Evolutionary conservation across 2,113 vertebrate species (phyloP).

Genomic region (Smithornis capensis): DNA sequence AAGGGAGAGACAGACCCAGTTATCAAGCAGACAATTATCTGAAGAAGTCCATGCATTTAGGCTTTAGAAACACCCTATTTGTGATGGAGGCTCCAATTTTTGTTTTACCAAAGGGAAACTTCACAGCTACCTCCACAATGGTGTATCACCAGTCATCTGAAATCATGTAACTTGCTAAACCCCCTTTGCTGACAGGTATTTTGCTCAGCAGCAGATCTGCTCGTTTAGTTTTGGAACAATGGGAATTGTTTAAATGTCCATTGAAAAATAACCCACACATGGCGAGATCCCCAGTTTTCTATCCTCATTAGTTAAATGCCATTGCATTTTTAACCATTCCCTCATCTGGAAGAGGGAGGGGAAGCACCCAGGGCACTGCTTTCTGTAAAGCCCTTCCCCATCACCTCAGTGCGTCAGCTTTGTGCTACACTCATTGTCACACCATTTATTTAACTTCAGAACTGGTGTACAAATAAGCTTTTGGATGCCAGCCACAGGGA

Average conservation of each 20-base stretch:
- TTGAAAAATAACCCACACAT: background rate
- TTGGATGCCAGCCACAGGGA: background rate
- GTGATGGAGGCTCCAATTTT: background rate
- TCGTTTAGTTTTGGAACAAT: background rate
- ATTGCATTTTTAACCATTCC: background rate
- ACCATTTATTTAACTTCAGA: background rate
- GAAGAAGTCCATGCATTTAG: background rate
- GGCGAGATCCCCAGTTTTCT: background rate
- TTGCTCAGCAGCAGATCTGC: background rate
- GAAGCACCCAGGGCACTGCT: background rate
- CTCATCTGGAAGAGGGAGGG: background rate
- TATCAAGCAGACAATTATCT: background rate
- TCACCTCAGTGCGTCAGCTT: background rate
- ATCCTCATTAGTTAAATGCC: background rate
- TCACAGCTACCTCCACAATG: background rate
- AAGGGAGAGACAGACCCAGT: background rate
- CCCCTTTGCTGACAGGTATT: background rate
- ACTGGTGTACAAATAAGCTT: background rate
- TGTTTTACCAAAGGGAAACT: background rate
- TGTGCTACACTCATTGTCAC: background rate
- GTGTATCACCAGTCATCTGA: background rate
- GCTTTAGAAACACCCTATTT: background rate
- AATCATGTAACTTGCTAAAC: background rate
- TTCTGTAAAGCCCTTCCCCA: background rate
- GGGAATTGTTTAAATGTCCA: background rate